A percentile compares a stretch with the other conserved stretches of the same genome.
These are phyloP conservation scores for Polyodon spathula DNA, from an alignment of 2,113 vertebrate species.

Conservation along the genomic window DNA sequence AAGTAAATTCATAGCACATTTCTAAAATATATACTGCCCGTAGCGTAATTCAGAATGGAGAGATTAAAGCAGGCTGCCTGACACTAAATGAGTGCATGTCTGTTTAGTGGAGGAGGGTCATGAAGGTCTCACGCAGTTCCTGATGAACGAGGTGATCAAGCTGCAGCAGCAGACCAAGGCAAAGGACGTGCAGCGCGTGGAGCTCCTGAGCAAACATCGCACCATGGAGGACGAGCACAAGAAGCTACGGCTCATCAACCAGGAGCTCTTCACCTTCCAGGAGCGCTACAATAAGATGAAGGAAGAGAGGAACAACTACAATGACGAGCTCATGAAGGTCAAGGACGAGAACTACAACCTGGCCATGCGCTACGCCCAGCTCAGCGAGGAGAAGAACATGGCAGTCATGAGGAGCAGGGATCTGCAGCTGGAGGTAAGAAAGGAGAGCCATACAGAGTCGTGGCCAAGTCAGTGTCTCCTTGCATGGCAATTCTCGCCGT, in stretches of 20 bases:
- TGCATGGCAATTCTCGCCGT: too few relatives aligned
- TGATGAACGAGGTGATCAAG: constrained; percentile 96
- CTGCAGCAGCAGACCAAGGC: constrained; percentile 87
- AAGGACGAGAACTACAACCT: constrained; percentile 96
- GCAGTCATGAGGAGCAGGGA: constrained; percentile 93
- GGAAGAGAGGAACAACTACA: constrained; percentile 86
- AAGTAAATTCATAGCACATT: too few relatives aligned
- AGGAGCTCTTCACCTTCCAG: constrained; percentile 87
- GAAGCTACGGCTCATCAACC: constrained; percentile 74
- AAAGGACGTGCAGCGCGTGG: constrained; percentile 79
- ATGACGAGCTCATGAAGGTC: constrained; percentile 86
- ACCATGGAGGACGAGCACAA: constrained; percentile 87
- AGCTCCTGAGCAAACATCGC: constrained; percentile 74
- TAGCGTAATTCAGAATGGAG: too few relatives aligned
- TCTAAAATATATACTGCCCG: too few relatives aligned
- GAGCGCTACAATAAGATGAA: constrained; percentile 91
- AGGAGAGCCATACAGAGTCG: too few relatives aligned
- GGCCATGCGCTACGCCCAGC: constrained; percentile 90
- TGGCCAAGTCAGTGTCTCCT: too few relatives aligned
- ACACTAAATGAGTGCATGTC: not conserved
- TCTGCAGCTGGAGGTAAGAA: constrained; percentile 84
- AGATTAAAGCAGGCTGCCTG: too few relatives aligned
- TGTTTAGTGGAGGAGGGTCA: constrained; percentile 87
- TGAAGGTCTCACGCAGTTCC: constrained; percentile 90
- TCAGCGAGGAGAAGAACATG: constrained; percentile 98